Percentiles rank a stretch among this genome's conserved stretches.
phyloP scores from a whole-genome alignment of 2,113 vertebrate species.

The Dasyprocta punctata region DNA sequence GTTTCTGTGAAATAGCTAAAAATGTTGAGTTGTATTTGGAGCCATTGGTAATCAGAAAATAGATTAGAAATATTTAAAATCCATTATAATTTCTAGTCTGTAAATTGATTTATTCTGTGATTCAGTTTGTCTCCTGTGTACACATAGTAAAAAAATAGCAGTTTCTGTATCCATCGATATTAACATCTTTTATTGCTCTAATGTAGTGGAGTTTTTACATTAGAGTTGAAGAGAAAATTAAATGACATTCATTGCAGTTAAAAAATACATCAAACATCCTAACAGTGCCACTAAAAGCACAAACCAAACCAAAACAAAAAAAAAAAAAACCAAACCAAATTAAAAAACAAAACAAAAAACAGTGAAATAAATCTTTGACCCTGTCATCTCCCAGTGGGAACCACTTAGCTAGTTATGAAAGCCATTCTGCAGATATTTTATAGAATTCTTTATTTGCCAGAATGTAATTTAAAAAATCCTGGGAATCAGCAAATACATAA shows the following conservation, averaged over 20 bases:
- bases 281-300: background rate
- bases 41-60: conserved; percentile 33
- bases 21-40: conserved; percentile 55
- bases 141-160: background rate
- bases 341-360: background rate
- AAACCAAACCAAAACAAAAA: background rate
- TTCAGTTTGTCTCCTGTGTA: conserved; percentile 1
- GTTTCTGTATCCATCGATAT: background rate
- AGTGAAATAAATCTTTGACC: background rate
- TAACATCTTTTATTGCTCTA: conserved; percentile 27
- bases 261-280: background rate
- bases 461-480: background rate
- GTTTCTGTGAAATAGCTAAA: conserved; percentile 19
- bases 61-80: conserved; percentile 50
- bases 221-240: conserved; percentile 54
- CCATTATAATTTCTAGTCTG: conserved; percentile 27
- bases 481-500: background rate
- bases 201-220: background rate
- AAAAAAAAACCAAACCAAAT: background rate
- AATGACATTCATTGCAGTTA: conserved; percentile 46
- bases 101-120: conserved; percentile 21
- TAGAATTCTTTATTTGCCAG: conserved; percentile 39
- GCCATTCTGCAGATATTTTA: conserved; percentile 14
- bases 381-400: background rate
- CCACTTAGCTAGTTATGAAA: background rate